Percentiles rank a stretch among this genome's conserved stretches.
phyloP scores from a whole-genome alignment of 2,797 vertebrate species.

The Menidia menidia region DNA sequence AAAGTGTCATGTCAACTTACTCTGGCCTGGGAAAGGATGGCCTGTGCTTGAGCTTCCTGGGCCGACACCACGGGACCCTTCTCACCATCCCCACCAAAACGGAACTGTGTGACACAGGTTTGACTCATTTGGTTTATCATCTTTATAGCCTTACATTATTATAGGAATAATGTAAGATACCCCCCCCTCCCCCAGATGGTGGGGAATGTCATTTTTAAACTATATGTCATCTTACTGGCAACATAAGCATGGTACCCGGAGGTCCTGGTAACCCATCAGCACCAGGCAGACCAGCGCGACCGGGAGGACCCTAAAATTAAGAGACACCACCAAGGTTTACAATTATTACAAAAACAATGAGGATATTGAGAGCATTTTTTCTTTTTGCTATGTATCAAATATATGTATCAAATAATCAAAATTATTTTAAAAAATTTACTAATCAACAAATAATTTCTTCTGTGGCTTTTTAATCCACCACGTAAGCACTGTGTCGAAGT shows the following conservation, averaged over 20 bases:
- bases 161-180: not conserved
- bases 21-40: constrained; percentile 97
- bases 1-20: constrained; percentile 79
- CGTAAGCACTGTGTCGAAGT: too few species aligned
- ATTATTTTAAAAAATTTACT: too few species aligned
- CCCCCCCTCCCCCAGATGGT: not conserved
- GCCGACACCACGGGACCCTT: constrained; percentile 94
- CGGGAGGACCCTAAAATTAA: constrained; percentile 88
- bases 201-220: not conserved
- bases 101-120: constrained; percentile 85
- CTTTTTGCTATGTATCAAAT: too few species aligned
- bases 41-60: constrained; percentile 98
- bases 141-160: not conserved
- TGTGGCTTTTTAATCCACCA: too few species aligned
- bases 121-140: not conserved
- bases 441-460: too few species aligned
- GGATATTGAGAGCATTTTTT: too few species aligned
- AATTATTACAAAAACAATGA: not conserved
- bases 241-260: constrained; percentile 97
- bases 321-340: not conserved
- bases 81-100: constrained; percentile 93
- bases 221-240: constrained; percentile 87
- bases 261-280: constrained; percentile 96
- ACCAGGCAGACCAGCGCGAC: constrained; percentile 93
- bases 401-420: too few species aligned